A percentile compares a stretch with the other conserved stretches of the same genome.
Evolutionary conservation across 2,113 vertebrate species (phyloP).

Genomic region (Callocephalon fimbriatum): DNA sequence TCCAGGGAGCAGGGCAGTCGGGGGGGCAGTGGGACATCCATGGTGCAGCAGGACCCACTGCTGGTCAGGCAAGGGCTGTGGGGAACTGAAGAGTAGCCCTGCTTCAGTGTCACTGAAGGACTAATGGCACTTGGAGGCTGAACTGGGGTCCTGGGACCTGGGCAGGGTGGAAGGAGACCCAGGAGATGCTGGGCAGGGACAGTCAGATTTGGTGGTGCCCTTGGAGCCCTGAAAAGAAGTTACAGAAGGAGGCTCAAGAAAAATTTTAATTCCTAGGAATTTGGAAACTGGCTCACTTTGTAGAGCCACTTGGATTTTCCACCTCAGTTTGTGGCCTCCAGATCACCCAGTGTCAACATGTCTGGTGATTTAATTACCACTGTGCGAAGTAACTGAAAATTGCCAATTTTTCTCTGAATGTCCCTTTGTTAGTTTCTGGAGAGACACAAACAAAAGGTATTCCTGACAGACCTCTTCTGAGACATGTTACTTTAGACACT

Average conservation of each 20-base stretch:
- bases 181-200: neutral
- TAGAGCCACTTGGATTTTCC: neutral
- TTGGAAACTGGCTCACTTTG: neutral
- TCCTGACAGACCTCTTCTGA: neutral
- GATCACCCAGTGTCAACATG: neutral
- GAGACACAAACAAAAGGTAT: neutral
- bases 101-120: neutral
- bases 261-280: neutral
- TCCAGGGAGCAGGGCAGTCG: neutral
- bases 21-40: neutral
- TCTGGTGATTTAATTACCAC: neutral
- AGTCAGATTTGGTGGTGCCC: neutral
- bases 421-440: neutral
- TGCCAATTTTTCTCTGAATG: neutral
- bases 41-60: fast-evolving
- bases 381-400: neutral
- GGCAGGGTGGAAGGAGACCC: neutral
- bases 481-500: neutral
- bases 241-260: neutral
- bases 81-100: neutral
- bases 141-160: neutral
- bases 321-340: neutral
- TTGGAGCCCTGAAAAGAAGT: neutral
- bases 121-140: neutral
- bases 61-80: neutral